phyloP scores from a whole-genome alignment of 1,140 invertebrate species.

The Leptopilina clavipes region DNA sequence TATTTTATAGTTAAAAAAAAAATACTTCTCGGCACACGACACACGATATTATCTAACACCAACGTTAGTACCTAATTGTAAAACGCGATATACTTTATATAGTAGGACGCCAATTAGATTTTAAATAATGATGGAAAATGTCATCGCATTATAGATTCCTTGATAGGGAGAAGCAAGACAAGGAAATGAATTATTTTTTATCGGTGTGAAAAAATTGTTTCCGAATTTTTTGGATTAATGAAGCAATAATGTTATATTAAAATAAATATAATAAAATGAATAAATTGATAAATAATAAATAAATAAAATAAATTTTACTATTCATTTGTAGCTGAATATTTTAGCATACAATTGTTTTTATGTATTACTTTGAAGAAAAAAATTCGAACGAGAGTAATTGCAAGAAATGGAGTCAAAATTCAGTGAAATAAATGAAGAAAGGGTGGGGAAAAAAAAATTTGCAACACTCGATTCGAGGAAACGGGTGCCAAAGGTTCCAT shows the following conservation, averaged over 20 bases:
- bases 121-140: slow-evolving; percentile 8
- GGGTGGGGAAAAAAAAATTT: background rate
- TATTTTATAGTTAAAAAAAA: slow-evolving; percentile 64
- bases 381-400: too few relatives aligned
- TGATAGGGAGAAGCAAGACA: background rate
- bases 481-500: slow-evolving; percentile 25
- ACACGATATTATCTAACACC: slow-evolving; percentile 74
- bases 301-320: too few relatives aligned
- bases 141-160: background rate
- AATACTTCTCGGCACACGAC: slow-evolving; percentile 72
- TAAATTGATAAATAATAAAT: too few relatives aligned
- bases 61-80: slow-evolving; percentile 72
- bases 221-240: too few relatives aligned
- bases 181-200: background rate
- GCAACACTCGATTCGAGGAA: background rate
- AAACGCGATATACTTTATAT: slow-evolving; percentile 54
- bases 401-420: too few relatives aligned
- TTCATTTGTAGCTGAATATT: too few relatives aligned
- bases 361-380: too few relatives aligned
- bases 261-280: too few relatives aligned
- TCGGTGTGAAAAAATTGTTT: too few relatives aligned
- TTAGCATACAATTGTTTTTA: too few relatives aligned
- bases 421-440: background rate
- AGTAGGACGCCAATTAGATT: slow-evolving; percentile 44
- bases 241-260: too few relatives aligned